Evolutionary conservation across 2,797 vertebrate genomes (phyloP).

Genomic region (Emys orbicularis): DNA sequence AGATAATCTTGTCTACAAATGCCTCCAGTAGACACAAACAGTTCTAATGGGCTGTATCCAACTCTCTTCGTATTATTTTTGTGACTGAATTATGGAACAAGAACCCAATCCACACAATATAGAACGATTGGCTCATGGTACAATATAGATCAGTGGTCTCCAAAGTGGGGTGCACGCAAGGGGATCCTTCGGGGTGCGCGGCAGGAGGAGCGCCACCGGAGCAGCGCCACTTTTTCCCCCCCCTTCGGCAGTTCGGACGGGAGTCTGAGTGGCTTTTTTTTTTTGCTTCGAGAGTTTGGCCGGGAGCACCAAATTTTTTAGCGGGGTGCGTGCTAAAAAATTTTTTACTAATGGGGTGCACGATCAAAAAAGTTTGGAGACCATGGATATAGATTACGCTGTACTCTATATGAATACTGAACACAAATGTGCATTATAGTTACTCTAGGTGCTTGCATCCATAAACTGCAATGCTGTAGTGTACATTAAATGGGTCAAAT

Average conservation of each 20-base stretch:
- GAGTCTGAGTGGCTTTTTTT: too few species aligned
- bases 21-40: slow-evolving; percentile 28
- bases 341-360: too few species aligned
- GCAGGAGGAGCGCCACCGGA: too few species aligned
- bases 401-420: background rate
- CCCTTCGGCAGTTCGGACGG: too few species aligned
- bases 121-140: background rate
- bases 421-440: background rate
- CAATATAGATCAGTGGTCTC: background rate
- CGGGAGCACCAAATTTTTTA: too few species aligned
- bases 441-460: background rate
- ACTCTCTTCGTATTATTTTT: slow-evolving; percentile 7
- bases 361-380: too few species aligned
- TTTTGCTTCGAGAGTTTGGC: too few species aligned
- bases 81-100: background rate
- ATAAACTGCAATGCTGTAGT: background rate
- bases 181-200: too few species aligned
- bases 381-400: background rate
- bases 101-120: background rate
- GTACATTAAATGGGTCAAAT: background rate
- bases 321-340: too few species aligned
- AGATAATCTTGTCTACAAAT: slow-evolving; percentile 39
- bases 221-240: too few species aligned
- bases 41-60: slow-evolving; percentile 38
- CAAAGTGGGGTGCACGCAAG: too few species aligned